Evolutionary conservation across 2,113 vertebrate genomes (phyloP).

Genomic region (Pelobates fuscus): DNA sequence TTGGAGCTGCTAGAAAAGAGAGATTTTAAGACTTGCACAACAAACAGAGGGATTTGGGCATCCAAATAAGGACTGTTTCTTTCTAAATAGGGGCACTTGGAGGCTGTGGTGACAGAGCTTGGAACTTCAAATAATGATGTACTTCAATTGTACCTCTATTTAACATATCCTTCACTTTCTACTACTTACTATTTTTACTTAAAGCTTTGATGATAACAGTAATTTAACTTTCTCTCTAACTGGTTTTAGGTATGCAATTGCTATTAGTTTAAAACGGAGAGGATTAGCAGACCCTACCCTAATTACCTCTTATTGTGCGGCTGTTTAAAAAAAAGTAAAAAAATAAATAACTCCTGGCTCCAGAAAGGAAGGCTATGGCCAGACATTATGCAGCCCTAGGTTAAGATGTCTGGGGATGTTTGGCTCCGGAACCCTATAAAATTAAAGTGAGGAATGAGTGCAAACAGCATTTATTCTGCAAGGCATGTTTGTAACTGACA

Average conservation of each 20-base stretch:
- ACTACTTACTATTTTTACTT: no score
- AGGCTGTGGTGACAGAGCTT: no score
- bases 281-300: constrained; percentile 61
- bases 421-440: constrained; percentile 76
- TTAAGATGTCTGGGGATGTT: constrained; percentile 75
- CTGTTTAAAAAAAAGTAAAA: constrained; percentile 53
- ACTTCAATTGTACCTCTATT: no score
- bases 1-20: no score
- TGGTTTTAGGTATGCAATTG: constrained; percentile 57
- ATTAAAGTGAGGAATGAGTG: constrained; percentile 74
- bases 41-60: no score
- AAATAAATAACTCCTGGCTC: constrained; percentile 68
- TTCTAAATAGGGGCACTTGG: no score
- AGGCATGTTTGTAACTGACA: constrained; percentile 57
- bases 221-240: constrained; percentile 60
- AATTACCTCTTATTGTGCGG: constrained; percentile 65
- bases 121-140: no score
- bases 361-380: constrained; percentile 70
- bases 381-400: constrained; percentile 72
- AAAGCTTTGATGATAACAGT: constrained; percentile 64
- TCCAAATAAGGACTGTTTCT: no score
- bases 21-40: no score
- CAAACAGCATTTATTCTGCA: constrained; percentile 65
- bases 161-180: no score
- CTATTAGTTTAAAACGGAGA: constrained; percentile 60